phyloP scores from a whole-genome alignment of 2,888 invertebrate species.

The Cyclophora albipunctata region DNA sequence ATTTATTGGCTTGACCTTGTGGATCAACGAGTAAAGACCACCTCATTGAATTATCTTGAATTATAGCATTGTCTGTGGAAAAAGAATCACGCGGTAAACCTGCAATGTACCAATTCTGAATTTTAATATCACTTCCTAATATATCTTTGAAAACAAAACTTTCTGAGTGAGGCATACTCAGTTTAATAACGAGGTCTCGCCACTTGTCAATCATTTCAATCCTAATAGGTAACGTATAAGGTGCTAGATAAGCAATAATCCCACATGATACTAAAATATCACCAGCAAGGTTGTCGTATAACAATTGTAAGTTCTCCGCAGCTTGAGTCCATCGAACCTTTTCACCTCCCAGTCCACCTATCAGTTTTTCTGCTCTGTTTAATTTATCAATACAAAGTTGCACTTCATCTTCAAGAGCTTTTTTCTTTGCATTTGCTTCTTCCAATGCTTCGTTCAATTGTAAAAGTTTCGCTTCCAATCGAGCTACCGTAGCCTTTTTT shows the following conservation, averaged over 20 bases:
- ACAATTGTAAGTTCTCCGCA: constrained; percentile 82
- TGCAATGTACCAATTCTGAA: constrained; percentile 89
- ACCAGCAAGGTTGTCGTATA: constrained; percentile 89
- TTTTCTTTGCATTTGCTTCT: constrained; percentile 79
- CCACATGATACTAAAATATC: constrained; percentile 93
- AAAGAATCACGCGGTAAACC: constrained; percentile 88
- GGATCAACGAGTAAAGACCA: constrained; percentile 90
- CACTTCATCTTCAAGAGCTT: constrained; percentile 82
- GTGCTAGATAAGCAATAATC: constrained; percentile 91
- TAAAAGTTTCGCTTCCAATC: constrained; percentile 85
- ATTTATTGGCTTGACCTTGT: constrained; percentile 89
- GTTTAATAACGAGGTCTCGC: constrained; percentile 79
- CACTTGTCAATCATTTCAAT: constrained; percentile 79
- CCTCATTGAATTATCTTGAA: constrained; percentile 84
- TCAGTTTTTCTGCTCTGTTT: constrained; percentile 88
- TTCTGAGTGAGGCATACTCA: constrained; percentile 85
- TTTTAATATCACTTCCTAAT: constrained; percentile 89
- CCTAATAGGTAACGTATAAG: constrained; percentile 84
- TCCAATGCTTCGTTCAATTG: constrained; percentile 80
- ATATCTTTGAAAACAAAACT: constrained; percentile 82
- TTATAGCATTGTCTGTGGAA: constrained; percentile 89
- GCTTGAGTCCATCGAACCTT: constrained; percentile 88
- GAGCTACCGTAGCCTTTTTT: constrained; percentile 85
- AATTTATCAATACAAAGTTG: constrained; percentile 89
- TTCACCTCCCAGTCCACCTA: constrained; percentile 91